These are phyloP conservation scores for Machaerirhynchus nigripectus DNA, from an alignment of 2,113 vertebrate species.

Conservation along the genomic window DNA sequence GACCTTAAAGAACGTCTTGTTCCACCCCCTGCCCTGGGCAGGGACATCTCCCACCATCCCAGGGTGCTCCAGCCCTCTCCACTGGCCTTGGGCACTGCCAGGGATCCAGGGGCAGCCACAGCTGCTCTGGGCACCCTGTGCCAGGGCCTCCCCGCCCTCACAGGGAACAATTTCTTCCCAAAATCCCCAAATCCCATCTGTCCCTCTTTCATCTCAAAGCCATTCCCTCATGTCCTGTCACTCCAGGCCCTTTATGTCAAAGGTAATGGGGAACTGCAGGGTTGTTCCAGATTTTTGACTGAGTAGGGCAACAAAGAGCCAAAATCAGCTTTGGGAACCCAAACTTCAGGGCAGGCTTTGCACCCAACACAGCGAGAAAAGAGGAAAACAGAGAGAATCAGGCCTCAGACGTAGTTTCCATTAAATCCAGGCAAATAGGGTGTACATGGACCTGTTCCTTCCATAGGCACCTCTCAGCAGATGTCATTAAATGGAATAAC, in stretches of 20 bases:
- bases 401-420: not conserved
- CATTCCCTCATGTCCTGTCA: not conserved
- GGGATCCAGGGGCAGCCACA: not conserved
- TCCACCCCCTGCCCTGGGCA: not conserved
- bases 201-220: not conserved
- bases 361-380: not conserved
- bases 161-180: not conserved
- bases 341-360: not conserved
- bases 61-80: accelerated
- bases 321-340: not conserved
- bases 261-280: not conserved
- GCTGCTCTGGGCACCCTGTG: not conserved
- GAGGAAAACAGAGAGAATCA: not conserved
- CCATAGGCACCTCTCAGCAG: not conserved
- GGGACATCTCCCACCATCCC: not conserved
- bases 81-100: not conserved
- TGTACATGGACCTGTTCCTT: not conserved
- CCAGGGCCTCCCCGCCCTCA: not conserved
- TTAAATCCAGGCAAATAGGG: not conserved
- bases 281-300: not conserved
- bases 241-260: not conserved
- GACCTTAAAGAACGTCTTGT: not conserved
- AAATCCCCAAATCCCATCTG: not conserved
- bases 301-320: not conserved
- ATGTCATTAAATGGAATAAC: accelerated